phyloP scores from a whole-genome alignment of 2,888 invertebrate genomes.

The Eumacrocentrus americanus region DNA sequence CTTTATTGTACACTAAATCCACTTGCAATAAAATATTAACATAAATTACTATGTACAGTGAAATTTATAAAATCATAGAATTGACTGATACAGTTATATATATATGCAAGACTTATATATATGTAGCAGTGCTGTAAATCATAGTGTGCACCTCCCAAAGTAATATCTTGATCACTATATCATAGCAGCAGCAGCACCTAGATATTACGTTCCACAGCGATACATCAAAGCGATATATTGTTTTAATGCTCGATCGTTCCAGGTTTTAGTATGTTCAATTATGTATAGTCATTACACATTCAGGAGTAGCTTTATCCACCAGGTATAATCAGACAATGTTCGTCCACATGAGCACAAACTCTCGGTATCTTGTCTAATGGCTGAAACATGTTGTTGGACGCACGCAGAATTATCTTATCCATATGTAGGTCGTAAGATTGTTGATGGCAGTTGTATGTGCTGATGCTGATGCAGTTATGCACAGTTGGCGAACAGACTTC shows the following conservation, averaged over 20 bases:
- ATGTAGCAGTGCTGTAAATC: neutral
- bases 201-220: neutral
- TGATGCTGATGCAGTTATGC: conserved; percentile 4
- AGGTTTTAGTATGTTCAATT: neutral
- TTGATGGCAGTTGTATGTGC: no score
- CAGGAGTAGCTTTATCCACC: neutral
- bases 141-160: neutral
- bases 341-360: neutral
- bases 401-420: conserved; percentile 24
- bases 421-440: conserved; percentile 16
- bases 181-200: neutral
- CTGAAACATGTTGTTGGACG: conserved; percentile 29
- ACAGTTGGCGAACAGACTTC: conserved; percentile 3
- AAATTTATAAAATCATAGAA: no score
- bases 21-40: no score
- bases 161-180: neutral
- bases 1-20: no score
- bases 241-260: neutral
- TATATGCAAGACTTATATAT: no score
- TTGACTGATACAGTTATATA: no score
- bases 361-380: conserved; percentile 22
- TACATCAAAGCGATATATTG: neutral
- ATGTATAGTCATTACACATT: neutral
- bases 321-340: neutral
- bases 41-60: no score